Base-by-base conservation (phyloP, 2,888 invertebrate genomes). In the Brachypalpus laphriformis region DNA sequence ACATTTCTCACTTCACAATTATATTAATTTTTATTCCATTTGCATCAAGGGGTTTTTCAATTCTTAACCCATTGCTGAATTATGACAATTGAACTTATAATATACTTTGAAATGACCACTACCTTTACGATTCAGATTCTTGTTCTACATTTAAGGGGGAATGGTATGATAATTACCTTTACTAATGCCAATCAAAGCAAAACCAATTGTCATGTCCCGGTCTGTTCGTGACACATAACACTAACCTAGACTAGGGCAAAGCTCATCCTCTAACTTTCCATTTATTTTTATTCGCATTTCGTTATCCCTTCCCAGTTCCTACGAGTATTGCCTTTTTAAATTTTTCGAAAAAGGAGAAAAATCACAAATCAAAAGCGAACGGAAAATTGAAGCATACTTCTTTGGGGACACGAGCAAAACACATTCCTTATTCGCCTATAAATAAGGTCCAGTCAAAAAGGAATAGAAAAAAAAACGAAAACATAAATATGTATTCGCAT, bases 341-440 rank as follows among this genome's bases (percentile, higher is more conserved):
- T 31, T 9, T 25, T 25, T 25, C 25, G n/a, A n/a, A n/a, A 31
- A 63, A 81, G 68, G 47, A 47, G 37, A 56, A n/a, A 74, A 70
- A 70, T 83, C 61, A 83, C 83, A 83, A 83, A 83, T 78, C 83
- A 83, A 78, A 83, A 82, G 61, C 22, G 61, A 31, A 68, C 54
- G 14, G 54, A 74, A 74, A 22, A 31, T 57, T 51, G 28, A 65
- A 59, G 49, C 45, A 57, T 54, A 63, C 54, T 56, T 25, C 63
- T 57, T 83, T 56, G 61, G 74, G 68, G 76, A 77, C 59, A 61
- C 59, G 40, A 70, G 59, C 61, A 40, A 14, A 70, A 61, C 16
- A 72, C 65, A 71, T 61, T 49, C 51, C 49, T 78, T 31, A 82
- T 75, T 42, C 63, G 77, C 34, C 74, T 75, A 74, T 83, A 83